A percentile compares a stretch with the other conserved stretches of the same genome.
phyloP scores from a whole-genome alignment of 2,113 vertebrate genomes.

The Campylorhamphus procurvoides region DNA sequence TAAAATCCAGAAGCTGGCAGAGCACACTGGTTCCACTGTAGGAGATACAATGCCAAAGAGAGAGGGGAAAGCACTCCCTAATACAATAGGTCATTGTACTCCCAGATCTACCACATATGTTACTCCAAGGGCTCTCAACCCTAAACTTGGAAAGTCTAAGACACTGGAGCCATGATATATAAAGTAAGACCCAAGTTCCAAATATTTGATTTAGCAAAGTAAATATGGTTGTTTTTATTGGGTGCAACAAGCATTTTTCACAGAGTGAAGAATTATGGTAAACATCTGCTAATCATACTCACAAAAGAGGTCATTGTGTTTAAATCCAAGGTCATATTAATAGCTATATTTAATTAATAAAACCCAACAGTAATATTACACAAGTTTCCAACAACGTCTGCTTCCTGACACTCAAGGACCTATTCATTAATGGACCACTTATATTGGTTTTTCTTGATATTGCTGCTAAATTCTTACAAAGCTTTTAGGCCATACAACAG shows the following conservation, averaged over 20 bases:
- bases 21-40: slow-evolving; percentile 54
- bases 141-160: slow-evolving; percentile 63
- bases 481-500: slow-evolving; percentile 34
- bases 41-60: slow-evolving; percentile 37
- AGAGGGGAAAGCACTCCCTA: not conserved
- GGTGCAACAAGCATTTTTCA: slow-evolving; percentile 74
- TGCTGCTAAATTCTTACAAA: slow-evolving; percentile 53
- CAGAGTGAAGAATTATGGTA: slow-evolving; percentile 80
- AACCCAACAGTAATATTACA: slow-evolving; percentile 63
- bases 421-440: slow-evolving; percentile 55
- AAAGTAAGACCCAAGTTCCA: slow-evolving; percentile 72
- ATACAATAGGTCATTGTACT: slow-evolving; percentile 73
- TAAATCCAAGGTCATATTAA: slow-evolving; percentile 74
- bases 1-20: slow-evolving; percentile 20
- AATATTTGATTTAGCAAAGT: slow-evolving; percentile 74
- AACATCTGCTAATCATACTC: slow-evolving; percentile 79
- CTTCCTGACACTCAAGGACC: slow-evolving; percentile 64
- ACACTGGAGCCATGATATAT: slow-evolving; percentile 68
- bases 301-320: slow-evolving; percentile 78
- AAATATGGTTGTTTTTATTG: slow-evolving; percentile 79
- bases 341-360: slow-evolving; percentile 79
- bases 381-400: slow-evolving; percentile 56
- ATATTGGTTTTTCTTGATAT: slow-evolving; percentile 18
- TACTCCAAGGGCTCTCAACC: slow-evolving; percentile 63
- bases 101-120: slow-evolving; percentile 72